Percentiles rank a stretch among this genome's conserved stretches.
phyloP scores from a whole-genome alignment of 2,888 invertebrate species.

The Cephus runcator region DNA sequence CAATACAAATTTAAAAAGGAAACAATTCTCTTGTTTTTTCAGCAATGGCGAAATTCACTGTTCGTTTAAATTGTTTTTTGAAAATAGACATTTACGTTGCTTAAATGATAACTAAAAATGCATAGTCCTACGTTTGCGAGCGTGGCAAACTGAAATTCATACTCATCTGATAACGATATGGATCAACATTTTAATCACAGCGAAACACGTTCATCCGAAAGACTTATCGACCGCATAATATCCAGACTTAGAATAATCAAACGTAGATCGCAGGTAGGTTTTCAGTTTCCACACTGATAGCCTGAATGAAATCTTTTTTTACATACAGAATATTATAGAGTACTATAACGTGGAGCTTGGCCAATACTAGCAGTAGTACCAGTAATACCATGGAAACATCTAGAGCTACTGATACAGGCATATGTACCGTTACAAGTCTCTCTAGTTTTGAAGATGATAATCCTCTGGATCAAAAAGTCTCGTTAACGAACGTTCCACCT shows the following conservation, averaged over 20 bases:
- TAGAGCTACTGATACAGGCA: not conserved
- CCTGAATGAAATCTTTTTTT: not conserved
- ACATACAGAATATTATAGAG: conserved; percentile 3
- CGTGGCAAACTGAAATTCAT: not conserved
- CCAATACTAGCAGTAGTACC: not conserved
- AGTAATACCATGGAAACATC: conserved; percentile 5
- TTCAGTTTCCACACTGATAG: not conserved
- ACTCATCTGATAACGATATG: conserved; percentile 22
- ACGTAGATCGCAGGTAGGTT: conserved; percentile 18
- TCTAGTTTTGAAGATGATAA: conserved; percentile 1
- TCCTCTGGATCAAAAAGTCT: conserved; percentile 24
- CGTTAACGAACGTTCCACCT: conserved; percentile 28
- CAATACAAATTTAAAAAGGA: not conserved
- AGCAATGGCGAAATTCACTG: conserved; percentile 21
- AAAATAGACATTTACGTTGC: not conserved
- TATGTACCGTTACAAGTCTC: not conserved
- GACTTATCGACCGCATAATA: conserved; percentile 26
- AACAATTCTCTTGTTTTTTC: conserved; percentile 24
- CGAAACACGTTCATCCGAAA: conserved; percentile 21
- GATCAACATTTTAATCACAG: conserved; percentile 21
- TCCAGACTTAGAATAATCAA: conserved; percentile 35
- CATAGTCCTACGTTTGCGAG: not conserved
- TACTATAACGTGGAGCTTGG: not conserved
- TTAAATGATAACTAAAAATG: conserved; percentile 7
- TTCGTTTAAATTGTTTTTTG: not conserved